Evolutionary conservation across 2,888 invertebrate species (phyloP).

Genomic region (Ophonus ardosiacus): DNA sequence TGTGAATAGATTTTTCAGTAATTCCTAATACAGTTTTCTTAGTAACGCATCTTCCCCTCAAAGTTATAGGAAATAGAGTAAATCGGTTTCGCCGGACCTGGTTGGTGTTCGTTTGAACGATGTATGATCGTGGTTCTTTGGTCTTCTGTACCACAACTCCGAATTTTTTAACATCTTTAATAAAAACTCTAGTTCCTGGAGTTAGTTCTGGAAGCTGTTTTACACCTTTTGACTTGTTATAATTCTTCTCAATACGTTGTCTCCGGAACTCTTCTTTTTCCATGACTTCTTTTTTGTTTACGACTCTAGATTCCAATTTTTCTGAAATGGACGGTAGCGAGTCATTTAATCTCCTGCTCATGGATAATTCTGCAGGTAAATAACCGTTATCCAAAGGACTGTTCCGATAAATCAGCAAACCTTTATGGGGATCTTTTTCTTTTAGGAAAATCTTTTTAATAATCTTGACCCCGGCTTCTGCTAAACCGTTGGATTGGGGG

Average conservation of each 20-base stretch:
- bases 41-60: background rate
- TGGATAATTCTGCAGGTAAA: background rate
- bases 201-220: background rate
- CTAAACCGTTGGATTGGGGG: background rate
- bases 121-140: background rate
- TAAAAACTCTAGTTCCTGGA: slow-evolving; percentile 15
- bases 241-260: background rate
- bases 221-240: slow-evolving; percentile 2
- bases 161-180: slow-evolving; percentile 1
- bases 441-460: background rate
- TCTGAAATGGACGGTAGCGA: background rate
- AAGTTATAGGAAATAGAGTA: background rate
- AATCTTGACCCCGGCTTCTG: background rate
- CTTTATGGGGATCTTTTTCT: background rate
- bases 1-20: too few relatives aligned
- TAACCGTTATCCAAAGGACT: background rate
- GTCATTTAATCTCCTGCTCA: background rate
- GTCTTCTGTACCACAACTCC: background rate
- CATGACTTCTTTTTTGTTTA: background rate
- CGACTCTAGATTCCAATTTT: too few relatives aligned
- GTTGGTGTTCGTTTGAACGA: slow-evolving; percentile 7
- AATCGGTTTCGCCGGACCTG: background rate
- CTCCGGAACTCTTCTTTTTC: background rate
- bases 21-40: too few relatives aligned
- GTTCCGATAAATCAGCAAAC: background rate